phyloP scores from a whole-genome alignment of 2,888 invertebrate species.

The Leucoptera coffeella region DNA sequence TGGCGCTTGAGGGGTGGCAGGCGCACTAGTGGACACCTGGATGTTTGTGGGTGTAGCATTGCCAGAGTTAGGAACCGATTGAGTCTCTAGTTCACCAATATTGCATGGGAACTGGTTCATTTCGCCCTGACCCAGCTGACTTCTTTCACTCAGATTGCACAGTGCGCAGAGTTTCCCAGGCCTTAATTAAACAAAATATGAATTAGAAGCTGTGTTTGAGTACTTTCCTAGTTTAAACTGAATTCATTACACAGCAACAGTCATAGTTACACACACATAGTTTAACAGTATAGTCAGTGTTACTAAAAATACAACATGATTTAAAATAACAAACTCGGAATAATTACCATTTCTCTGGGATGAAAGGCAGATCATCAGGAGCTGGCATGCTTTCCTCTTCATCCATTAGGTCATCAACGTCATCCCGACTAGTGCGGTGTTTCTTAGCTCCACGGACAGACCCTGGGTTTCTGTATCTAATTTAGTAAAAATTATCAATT shows the following conservation, averaged over 20 bases:
- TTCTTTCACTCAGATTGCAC: slow-evolving; percentile 86
- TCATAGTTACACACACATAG: too few species aligned
- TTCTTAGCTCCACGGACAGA: slow-evolving; percentile 47
- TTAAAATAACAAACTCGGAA: too few species aligned
- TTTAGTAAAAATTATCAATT: too few species aligned
- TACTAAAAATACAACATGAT: too few species aligned
- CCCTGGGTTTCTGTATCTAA: slow-evolving; percentile 37
- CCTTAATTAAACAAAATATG: slow-evolving; percentile 31
- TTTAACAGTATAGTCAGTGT: too few species aligned
- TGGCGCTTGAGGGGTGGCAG: slow-evolving; percentile 23
- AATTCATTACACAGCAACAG: too few species aligned
- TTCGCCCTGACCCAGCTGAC: slow-evolving; percentile 90
- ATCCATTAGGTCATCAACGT: slow-evolving; percentile 42
- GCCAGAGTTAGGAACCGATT: slow-evolving; percentile 13
- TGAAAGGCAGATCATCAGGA: slow-evolving; percentile 73
- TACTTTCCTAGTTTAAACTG: too few species aligned
- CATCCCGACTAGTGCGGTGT: slow-evolving; percentile 41
- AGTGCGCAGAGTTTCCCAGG: slow-evolving; percentile 85
- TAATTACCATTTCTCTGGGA: slow-evolving; percentile 76
- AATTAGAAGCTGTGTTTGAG: background rate
- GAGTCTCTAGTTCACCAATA: slow-evolving; percentile 22
- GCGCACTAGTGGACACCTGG: slow-evolving; percentile 37
- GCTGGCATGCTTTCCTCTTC: slow-evolving; percentile 57
- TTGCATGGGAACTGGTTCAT: slow-evolving; percentile 55
- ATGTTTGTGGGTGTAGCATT: slow-evolving; percentile 18